Evolutionary conservation across 2,113 vertebrate genomes (phyloP).

Genomic region (Chaenogobius annularis): DNA sequence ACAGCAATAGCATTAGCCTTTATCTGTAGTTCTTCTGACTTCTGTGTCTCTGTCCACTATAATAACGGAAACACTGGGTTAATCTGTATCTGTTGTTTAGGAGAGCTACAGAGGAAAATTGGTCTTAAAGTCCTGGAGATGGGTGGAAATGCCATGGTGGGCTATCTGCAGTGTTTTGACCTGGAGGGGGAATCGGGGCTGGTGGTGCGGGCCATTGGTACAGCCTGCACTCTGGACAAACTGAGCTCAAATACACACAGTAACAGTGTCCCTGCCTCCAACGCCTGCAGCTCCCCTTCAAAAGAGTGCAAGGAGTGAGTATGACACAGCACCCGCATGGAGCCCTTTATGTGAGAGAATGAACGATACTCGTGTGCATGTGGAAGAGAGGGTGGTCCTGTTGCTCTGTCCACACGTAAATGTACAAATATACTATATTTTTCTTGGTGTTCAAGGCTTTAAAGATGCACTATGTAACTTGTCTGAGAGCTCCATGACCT

Average conservation of each 20-base stretch:
- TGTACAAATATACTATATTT: neutral
- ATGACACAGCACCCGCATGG: constrained; percentile 64
- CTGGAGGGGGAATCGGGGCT: constrained; percentile 97
- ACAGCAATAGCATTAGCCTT: neutral
- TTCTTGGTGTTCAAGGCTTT: no score
- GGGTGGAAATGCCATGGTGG: constrained; percentile 96
- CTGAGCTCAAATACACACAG: constrained; percentile 81
- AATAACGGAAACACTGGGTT: neutral
- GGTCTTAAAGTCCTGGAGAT: constrained; percentile 98
- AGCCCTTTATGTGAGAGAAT: constrained; percentile 35
- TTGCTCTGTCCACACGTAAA: constrained; percentile 6
- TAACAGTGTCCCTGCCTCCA: constrained; percentile 69
- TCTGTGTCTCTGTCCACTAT: neutral
- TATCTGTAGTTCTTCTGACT: neutral
- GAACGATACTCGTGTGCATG: constrained; percentile 38
- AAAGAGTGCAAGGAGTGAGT: constrained; percentile 99
- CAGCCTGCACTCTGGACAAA: constrained; percentile 96
- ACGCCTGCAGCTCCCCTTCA: constrained; percentile 92
- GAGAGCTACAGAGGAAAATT: constrained; percentile 97
- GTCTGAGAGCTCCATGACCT: no score
- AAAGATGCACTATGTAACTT: no score
- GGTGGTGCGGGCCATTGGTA: constrained; percentile 97
- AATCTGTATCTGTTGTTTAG: constrained; percentile 62
- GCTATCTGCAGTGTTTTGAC: constrained; percentile 98
- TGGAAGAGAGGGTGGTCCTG: constrained; percentile 25